Evolutionary conservation across 2,888 invertebrate species (phyloP), one percentile per base, ranked within the genome.

Genomic region (Tyria jacobaeae): DNA sequence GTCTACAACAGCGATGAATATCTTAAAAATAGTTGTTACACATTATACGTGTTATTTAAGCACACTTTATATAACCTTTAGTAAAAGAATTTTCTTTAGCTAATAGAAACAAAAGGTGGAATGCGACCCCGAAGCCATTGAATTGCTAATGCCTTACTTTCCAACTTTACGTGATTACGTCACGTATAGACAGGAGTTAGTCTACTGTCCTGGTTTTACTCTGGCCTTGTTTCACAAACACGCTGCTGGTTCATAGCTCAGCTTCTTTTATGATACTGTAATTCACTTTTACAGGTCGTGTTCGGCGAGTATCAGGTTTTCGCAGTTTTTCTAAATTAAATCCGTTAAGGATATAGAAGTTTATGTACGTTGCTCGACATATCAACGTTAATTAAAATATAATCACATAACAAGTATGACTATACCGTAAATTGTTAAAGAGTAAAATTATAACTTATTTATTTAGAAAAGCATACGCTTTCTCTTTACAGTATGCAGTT

Each of bases 271-370:
- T 15, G 49, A 50, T 31, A 48, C 25, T 34, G 71, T 62, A 51
- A 71, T 65, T 48, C 51, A 61, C 34, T 74, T 60, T 34, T 53
- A 14, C 55, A 56, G 57, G 62, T 65, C 71, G 44, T 65, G 60
- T 62, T 59, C 62, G 60, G 52, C 58, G 31, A 24, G 68, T 71
- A 69, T 68, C 70, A 66, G 76, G 61, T 73, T 73, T 21, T 44
- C 21, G 17, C 44, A 21, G 21, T 60, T 70, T 57, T 56, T 44
- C 59, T 47, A 64, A 70, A 72, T 64, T 62, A 73, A 66, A 70
- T 60, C 58, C 63, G 34, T 51, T 17, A 49, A 49, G 27, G 25
- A 27, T 27, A 49, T 34, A 34, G 34, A 17, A 21, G 21, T 44
- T 21, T 21, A 44, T 44, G 44, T 44, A 21, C 44, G 21, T 44